phyloP scores from a whole-genome alignment of 2,113 vertebrate species.

The Alces alces region DNA sequence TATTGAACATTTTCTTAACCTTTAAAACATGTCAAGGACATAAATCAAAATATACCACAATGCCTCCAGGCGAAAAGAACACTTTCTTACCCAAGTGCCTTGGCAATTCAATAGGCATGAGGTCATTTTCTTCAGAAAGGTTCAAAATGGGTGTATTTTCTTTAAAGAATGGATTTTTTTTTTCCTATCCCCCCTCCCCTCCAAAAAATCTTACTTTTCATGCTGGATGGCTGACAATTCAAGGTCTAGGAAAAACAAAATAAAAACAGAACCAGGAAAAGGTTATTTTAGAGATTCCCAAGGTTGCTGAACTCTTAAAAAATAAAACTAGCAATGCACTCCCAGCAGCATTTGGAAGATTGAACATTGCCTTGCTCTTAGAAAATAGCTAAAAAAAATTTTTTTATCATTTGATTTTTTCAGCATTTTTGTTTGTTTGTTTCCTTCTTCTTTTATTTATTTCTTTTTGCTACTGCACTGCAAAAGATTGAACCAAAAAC shows the following conservation, averaged over 20 bases:
- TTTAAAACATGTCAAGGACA: constrained; percentile 63
- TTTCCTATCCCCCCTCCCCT: background rate
- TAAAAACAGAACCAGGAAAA: constrained; percentile 50
- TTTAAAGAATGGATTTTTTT: background rate
- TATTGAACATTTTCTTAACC: constrained; percentile 51
- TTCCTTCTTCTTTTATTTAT: accelerated
- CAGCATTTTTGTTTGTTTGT: background rate
- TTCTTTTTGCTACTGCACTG: background rate
- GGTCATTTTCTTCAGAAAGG: constrained; percentile 61
- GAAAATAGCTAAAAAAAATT: background rate
- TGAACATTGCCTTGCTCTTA: background rate
- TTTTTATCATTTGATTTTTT: background rate
- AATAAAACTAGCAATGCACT: background rate
- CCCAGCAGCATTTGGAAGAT: background rate
- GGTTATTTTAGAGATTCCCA: constrained; percentile 52
- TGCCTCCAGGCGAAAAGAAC: constrained; percentile 52
- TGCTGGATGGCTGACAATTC: constrained; percentile 45
- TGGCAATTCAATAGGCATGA: constrained; percentile 52
- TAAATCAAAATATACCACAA: constrained; percentile 65
- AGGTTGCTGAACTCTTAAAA: constrained; percentile 18
- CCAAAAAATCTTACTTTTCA: background rate
- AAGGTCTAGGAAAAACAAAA: constrained; percentile 50
- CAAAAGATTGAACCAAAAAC: background rate
- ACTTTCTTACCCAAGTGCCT: constrained; percentile 53
- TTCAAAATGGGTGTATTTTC: constrained; percentile 42